phyloP scores from a whole-genome alignment of 1,140 invertebrate species.

The Drosophila lini region DNA sequence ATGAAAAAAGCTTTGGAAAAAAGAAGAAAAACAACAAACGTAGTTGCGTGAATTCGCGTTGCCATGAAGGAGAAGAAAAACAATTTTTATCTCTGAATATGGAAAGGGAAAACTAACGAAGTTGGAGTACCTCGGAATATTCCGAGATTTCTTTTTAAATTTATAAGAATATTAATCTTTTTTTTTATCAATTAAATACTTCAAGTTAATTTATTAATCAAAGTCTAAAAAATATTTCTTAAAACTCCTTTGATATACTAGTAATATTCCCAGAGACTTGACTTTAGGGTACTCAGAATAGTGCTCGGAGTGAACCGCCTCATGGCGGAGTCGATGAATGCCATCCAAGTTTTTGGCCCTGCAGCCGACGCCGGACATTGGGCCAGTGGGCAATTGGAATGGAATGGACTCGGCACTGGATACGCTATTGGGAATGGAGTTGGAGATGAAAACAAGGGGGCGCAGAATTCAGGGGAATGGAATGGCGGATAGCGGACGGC shows the following conservation, averaged over 20 bases:
- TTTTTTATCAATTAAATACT: too few species aligned
- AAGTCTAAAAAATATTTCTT: not conserved
- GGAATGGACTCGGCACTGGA: slow-evolving; percentile 17
- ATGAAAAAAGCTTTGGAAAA: slow-evolving; percentile 28
- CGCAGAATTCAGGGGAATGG: slow-evolving; percentile 1
- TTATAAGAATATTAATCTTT: too few species aligned
- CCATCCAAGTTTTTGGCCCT: slow-evolving; percentile 43
- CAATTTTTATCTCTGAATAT: slow-evolving; percentile 1
- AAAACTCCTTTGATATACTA: not conserved
- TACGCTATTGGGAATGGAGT: not conserved
- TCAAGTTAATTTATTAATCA: too few species aligned
- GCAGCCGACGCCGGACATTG: slow-evolving; percentile 39
- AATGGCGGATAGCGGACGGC: slow-evolving; percentile 12
- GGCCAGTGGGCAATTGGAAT: slow-evolving; percentile 32
- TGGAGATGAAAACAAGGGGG: not conserved
- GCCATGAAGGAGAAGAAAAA: slow-evolving; percentile 21
- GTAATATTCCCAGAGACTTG: not conserved
- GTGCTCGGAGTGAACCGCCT: slow-evolving; percentile 10
- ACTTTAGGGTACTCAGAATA: slow-evolving; percentile 17
- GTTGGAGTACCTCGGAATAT: not conserved
- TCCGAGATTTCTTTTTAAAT: not conserved
- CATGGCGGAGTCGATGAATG: slow-evolving; percentile 33
- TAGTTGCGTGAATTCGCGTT: slow-evolving; percentile 40
- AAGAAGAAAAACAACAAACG: slow-evolving; percentile 17
- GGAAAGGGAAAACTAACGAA: not conserved